Conservation (phyloP, 2,888 invertebrate species). For the Hydropsyche betteni region DNA sequence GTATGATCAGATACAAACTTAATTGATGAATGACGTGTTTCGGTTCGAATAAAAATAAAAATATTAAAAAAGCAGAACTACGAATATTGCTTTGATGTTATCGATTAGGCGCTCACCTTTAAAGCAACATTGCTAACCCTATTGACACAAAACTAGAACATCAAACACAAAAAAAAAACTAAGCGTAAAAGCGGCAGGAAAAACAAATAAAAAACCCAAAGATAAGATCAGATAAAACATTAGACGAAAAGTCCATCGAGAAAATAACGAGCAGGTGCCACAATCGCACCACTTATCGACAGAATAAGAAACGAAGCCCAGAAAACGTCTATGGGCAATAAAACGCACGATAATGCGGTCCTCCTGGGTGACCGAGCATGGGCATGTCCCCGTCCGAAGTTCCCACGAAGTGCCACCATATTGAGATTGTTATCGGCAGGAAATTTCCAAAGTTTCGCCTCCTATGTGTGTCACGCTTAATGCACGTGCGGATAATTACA, state of each 20-base stretch:
- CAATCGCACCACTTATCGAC: neutral
- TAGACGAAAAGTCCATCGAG: neutral
- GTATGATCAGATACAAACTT: too few relatives aligned
- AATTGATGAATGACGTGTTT: too few relatives aligned
- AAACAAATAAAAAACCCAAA: slow-evolving; percentile 8
- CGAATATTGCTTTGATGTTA: too few relatives aligned
- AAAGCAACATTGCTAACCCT: too few relatives aligned
- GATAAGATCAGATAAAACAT: slow-evolving; percentile 12
- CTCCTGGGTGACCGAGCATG: too few relatives aligned
- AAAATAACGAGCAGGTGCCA: neutral
- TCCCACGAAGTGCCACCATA: slow-evolving; percentile 29
- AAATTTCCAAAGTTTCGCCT: slow-evolving; percentile 38
- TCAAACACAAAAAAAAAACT: neutral
- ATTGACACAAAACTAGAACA: too few relatives aligned
- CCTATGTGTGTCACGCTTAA: slow-evolving; percentile 36
- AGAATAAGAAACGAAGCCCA: too few relatives aligned
- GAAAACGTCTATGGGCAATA: too few relatives aligned
- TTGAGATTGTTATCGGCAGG: slow-evolving; percentile 42
- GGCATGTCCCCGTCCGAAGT: neutral
- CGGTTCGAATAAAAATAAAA: too few relatives aligned
- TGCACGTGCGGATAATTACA: slow-evolving; percentile 45
- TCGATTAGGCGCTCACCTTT: too few relatives aligned
- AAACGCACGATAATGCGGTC: too few relatives aligned
- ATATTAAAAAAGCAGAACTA: too few relatives aligned
- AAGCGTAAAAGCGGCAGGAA: neutral